Evolutionary conservation across 2,888 invertebrate genomes (phyloP).

Genomic region (Acronicta alni): DNA sequence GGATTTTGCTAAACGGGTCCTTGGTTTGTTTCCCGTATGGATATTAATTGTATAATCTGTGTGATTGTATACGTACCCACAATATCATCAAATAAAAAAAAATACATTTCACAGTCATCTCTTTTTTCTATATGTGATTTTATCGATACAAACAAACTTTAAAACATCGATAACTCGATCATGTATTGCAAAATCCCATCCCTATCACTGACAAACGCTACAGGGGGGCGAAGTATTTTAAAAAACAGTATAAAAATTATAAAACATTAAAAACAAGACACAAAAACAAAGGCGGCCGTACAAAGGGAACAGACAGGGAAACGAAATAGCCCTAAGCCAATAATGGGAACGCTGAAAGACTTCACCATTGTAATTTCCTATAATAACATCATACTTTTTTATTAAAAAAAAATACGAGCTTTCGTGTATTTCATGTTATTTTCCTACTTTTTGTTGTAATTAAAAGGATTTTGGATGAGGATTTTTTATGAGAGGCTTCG

Average conservation of each 20-base stretch:
- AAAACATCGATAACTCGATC: slow-evolving; percentile 10
- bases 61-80: no score
- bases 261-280: slow-evolving; percentile 31
- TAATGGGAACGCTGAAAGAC: slow-evolving; percentile 21
- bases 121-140: no score
- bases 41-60: no score
- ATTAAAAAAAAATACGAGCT: slow-evolving; percentile 2
- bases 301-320: slow-evolving; percentile 40
- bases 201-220: slow-evolving; percentile 26
- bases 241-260: slow-evolving; percentile 16
- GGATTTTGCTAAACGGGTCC: no score
- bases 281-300: slow-evolving; percentile 49
- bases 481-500: neutral
- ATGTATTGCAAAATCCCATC: neutral
- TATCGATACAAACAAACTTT: neutral
- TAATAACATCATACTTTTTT: slow-evolving; percentile 20
- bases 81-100: no score
- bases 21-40: no score
- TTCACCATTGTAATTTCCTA: slow-evolving; percentile 28
- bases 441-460: slow-evolving; percentile 5
- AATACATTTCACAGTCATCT: no score
- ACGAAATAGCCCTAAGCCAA: slow-evolving; percentile 53
- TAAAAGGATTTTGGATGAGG: slow-evolving; percentile 6
- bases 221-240: slow-evolving; percentile 24
- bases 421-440: slow-evolving; percentile 1